These are phyloP conservation scores for Galaxea fascicularis DNA, from an alignment of 92 coral and sea anemone genomes.

Conservation along the genomic window DNA sequence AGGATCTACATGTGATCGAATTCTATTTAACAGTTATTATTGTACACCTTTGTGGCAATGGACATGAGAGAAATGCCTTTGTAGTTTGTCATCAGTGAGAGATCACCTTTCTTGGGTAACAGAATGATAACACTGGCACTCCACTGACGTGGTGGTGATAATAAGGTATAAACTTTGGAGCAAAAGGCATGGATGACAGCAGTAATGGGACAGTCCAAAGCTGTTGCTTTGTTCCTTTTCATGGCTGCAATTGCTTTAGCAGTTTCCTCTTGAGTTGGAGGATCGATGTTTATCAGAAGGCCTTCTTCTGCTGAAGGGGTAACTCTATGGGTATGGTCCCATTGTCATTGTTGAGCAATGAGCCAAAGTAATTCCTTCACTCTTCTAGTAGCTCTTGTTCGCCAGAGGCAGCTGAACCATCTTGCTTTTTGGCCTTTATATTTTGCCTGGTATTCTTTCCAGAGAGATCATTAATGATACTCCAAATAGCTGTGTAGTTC, in stretches of 20 bases:
- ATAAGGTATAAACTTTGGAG: background rate
- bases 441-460: conserved; percentile 9
- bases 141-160: conserved; percentile 21
- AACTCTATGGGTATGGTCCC: conserved; percentile 7
- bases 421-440: conserved; percentile 7
- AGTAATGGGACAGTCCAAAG: conserved; percentile 17
- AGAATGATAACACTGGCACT: background rate
- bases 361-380: background rate
- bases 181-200: background rate
- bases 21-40: background rate
- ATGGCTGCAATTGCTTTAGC: conserved; percentile 24
- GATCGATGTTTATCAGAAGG: background rate
- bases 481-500: conserved; percentile 1
- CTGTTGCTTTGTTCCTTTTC: conserved; percentile 30
- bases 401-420: background rate
- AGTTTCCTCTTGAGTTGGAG: conserved; percentile 18
- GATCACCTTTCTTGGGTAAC: conserved; percentile 21
- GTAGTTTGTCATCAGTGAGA: conserved; percentile 17
- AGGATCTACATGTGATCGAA: conserved; percentile 11
- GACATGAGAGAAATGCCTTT: conserved; percentile 11
- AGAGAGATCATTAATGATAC: background rate
- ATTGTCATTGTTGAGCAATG: background rate
- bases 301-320: conserved; percentile 15
- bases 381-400: background rate
- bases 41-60: no score